Evolutionary conservation across 2,888 invertebrate genomes (phyloP).

Genomic region (Tetanocera ferruginea): DNA sequence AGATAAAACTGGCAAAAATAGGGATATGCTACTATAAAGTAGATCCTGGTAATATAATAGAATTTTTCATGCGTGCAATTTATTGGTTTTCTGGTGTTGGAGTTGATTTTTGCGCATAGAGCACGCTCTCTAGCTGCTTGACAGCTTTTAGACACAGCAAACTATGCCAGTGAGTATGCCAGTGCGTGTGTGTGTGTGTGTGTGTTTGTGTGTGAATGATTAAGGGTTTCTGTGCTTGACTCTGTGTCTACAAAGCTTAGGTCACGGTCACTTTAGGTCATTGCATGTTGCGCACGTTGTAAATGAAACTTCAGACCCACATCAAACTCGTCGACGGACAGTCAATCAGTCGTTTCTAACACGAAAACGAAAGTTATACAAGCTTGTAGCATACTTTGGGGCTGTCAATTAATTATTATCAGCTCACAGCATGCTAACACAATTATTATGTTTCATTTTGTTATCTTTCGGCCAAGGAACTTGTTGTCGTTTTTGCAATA

Average conservation of each 20-base stretch:
- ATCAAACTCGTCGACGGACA: too few relatives aligned
- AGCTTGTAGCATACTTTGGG: too few relatives aligned
- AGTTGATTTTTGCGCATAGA: not conserved
- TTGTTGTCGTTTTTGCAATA: too few relatives aligned
- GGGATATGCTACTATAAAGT: not conserved
- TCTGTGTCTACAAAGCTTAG: not conserved
- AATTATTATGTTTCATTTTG: too few relatives aligned
- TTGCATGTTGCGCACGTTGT: slow-evolving; percentile 5
- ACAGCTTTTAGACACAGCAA: not conserved
- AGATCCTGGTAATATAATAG: not conserved
- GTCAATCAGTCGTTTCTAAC: too few relatives aligned
- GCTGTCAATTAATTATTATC: too few relatives aligned
- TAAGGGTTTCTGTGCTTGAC: not conserved
- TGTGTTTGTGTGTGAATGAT: not conserved
- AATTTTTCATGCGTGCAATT: slow-evolving; percentile 35
- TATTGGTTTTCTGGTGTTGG: slow-evolving; percentile 28
- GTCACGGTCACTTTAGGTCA: slow-evolving; percentile 25
- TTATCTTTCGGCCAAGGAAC: too few relatives aligned
- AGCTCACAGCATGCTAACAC: too few relatives aligned
- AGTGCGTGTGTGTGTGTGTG: not conserved
- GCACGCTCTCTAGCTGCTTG: too few relatives aligned
- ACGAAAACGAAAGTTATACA: too few relatives aligned
- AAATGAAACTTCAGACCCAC: not conserved
- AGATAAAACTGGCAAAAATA: not conserved
- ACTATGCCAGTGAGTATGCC: not conserved